Conservation (phyloP, 1,140 invertebrate genomes). For the Neodiprion lecontei region DNA sequence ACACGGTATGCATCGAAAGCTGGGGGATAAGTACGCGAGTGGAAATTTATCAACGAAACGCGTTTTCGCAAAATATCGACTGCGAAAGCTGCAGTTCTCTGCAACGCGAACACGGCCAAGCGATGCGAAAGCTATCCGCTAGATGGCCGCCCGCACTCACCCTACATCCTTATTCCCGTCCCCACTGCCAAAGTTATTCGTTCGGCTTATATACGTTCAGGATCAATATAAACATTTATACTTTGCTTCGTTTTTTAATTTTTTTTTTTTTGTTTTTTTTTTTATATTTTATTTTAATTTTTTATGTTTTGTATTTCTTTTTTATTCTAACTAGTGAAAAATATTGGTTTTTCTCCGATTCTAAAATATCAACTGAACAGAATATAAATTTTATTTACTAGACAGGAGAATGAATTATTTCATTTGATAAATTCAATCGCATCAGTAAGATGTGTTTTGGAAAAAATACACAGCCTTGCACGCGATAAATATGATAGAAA, state of each 20-base stretch:
- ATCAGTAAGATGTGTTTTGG: too few relatives aligned
- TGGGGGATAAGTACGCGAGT: neutral
- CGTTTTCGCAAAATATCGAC: conserved; percentile 48
- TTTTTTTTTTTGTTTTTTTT: neutral
- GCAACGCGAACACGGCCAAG: conserved; percentile 38
- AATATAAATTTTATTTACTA: too few relatives aligned
- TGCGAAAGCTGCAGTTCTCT: conserved; percentile 52
- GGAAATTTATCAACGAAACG: neutral
- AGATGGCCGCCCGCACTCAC: conserved; percentile 58
- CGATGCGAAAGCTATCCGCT: conserved; percentile 48
- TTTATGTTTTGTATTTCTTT: neutral
- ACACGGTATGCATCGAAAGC: neutral
- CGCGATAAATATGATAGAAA: too few relatives aligned
- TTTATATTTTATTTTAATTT: neutral
- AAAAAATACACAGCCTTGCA: too few relatives aligned
- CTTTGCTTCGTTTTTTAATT: neutral
- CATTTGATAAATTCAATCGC: too few relatives aligned
- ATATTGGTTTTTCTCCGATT: too few relatives aligned
- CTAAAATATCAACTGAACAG: too few relatives aligned
- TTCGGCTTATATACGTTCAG: neutral
- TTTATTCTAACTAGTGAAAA: neutral
- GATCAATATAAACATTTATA: neutral
- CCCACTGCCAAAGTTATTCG: conserved; percentile 9
- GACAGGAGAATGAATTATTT: too few relatives aligned
- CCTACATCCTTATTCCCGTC: conserved; percentile 28